These are phyloP conservation scores for Threskiornis aethiopicus DNA, from an alignment of 2,797 vertebrate species.

Conservation along the genomic window DNA sequence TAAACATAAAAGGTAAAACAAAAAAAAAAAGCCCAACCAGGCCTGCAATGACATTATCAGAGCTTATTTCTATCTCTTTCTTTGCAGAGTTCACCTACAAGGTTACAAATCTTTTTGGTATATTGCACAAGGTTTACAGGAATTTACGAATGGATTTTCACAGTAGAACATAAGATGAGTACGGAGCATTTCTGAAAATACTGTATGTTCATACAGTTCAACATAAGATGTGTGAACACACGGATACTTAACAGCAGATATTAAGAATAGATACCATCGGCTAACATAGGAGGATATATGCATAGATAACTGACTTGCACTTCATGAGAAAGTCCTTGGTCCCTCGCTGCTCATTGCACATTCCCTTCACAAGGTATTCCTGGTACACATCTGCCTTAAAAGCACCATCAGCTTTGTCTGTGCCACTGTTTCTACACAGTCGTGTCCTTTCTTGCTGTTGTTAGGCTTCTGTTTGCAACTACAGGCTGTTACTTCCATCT, in stretches of 20 bases:
- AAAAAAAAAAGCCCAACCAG: background rate
- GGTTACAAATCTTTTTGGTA: background rate
- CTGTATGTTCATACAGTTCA: background rate
- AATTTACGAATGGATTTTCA: background rate
- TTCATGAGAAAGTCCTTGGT: background rate
- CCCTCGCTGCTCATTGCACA: background rate
- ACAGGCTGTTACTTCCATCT: slow-evolving; percentile 34
- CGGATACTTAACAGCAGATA: rapidly evolving
- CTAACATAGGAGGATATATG: background rate
- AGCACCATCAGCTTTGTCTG: background rate
- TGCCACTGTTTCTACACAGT: background rate
- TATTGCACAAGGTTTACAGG: background rate
- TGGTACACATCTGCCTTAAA: background rate
- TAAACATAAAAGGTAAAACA: background rate
- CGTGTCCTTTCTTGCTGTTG: background rate
- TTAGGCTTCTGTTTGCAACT: slow-evolving; percentile 34
- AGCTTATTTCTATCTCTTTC: background rate
- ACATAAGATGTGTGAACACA: background rate
- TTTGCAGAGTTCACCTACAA: background rate
- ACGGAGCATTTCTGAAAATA: background rate
- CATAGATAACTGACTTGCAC: background rate
- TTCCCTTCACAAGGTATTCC: background rate
- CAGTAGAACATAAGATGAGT: background rate
- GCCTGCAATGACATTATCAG: background rate
- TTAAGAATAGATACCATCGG: background rate